Evolutionary conservation across 1,140 invertebrate genomes (phyloP), one percentile per base, ranked within the genome.

Genomic region (Wiebesia pumilae): DNA sequence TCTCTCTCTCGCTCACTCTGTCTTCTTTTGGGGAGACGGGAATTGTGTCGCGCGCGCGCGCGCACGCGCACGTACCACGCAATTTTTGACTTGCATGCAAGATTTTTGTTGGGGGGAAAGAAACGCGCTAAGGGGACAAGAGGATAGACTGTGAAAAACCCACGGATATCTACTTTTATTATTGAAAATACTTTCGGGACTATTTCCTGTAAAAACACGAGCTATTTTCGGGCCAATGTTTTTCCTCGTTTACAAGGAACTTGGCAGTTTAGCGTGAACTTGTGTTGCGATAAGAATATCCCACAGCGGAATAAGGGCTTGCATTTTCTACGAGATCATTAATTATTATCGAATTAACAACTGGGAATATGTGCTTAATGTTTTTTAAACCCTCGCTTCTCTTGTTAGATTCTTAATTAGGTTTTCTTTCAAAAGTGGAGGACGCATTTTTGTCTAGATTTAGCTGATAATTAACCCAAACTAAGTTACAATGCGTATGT

Each of bases 51-150:
- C 38, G 71, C 38, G 16, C 0, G 40, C 71, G 35, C 81, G 69
- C 71, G 71, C 38, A 38, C 38, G 16, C 0, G 40, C 71, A 51
- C 81, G 69, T 35, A 62, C 81, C 24, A 83, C 67, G 67, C 81
- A 83, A 83, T 83, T 83, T 78, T 81, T 58, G 51, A 80, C 47
- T 51, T 38, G 78, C 51, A 62, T 58, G 78, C 24, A 33, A 27
- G 51, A 62, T 27, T 58, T n/a, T 35, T 16, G 33, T 7, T 10
- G 78, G 51, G 77, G 77, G 33, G 19, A 78, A 24, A 38, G 9
- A 19, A 3, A 4, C 7, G n/a, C 43, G 38, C 27, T 24, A 54
- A 35, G 51, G 30, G 1, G 27, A 33, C 30, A 12, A 7, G 19
- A 62, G 16, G 30, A 35, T 24, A 6, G 24, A 38, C 71, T 75